Percentiles rank a stretch among this genome's conserved stretches.
Conservation (phyloP, 2,888 invertebrate species). For the Cacoxenus indagator region DNA sequence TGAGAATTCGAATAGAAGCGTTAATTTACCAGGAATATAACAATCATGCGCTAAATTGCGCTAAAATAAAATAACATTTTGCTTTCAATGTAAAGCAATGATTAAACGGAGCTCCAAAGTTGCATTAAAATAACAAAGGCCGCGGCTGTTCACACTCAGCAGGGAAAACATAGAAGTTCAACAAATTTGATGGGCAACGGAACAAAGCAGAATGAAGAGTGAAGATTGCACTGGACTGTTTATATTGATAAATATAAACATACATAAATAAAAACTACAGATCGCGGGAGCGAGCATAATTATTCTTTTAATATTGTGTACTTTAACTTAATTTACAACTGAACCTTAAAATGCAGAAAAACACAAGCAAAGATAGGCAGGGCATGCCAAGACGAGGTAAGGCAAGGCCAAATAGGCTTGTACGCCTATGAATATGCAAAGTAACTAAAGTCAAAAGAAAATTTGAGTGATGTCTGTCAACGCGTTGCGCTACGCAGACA, state of each 20-base stretch:
- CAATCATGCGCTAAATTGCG: too few species aligned
- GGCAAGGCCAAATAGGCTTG: not conserved
- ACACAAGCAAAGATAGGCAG: not conserved
- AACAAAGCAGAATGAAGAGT: not conserved
- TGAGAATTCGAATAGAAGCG: too few species aligned
- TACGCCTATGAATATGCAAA: conserved; percentile 22
- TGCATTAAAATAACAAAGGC: conserved; percentile 12
- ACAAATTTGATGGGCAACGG: not conserved
- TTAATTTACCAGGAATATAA: too few species aligned
- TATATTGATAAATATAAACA: too few species aligned
- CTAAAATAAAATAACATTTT: too few species aligned
- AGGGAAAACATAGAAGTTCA: not conserved
- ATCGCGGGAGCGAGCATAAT: conserved; percentile 9
- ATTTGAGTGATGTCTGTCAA: not conserved
- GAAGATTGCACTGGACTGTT: too few species aligned
- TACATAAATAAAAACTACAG: conserved; percentile 1
- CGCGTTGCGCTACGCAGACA: not conserved
- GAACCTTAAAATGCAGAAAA: not conserved
- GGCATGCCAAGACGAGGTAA: not conserved
- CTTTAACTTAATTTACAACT: conserved; percentile 19
- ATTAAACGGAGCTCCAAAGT: conserved; percentile 16
- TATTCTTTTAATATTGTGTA: conserved; percentile 19
- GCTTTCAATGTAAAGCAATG: not conserved
- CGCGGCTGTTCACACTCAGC: not conserved
- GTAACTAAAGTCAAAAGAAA: conserved; percentile 3